A percentile compares a stretch with the other conserved stretches of the same genome.
These are phyloP conservation scores for Melikaiella ostensackeni DNA, from an alignment of 2,888 invertebrate species.

Conservation along the genomic window DNA sequence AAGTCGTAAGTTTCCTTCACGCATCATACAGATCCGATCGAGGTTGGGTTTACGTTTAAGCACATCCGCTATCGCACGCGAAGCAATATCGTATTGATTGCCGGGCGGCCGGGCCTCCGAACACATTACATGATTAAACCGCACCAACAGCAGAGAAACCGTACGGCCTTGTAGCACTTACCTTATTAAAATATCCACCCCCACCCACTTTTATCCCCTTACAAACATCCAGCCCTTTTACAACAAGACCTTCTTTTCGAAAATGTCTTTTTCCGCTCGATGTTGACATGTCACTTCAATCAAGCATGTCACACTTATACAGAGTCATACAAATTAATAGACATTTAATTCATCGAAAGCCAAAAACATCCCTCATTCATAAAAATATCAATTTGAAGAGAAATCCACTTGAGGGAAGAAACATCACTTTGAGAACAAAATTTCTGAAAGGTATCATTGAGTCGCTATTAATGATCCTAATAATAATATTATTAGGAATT, in stretches of 20 bases:
- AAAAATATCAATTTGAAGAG: too few species aligned
- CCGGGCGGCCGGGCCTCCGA: conserved; percentile 71
- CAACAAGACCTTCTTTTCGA: conserved; percentile 29
- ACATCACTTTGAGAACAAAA: background rate
- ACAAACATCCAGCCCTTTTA: conserved; percentile 52
- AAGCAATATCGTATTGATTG: conserved; percentile 76
- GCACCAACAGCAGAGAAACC: conserved; percentile 69
- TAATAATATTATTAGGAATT: too few species aligned
- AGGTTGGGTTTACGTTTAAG: conserved; percentile 64
- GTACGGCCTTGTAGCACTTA: conserved; percentile 75
- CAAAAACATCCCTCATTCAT: too few species aligned
- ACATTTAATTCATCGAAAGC: background rate
- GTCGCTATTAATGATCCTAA: too few species aligned
- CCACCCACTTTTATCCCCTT: conserved; percentile 60
- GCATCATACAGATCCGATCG: conserved; percentile 38
- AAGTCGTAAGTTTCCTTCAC: conserved; percentile 33
- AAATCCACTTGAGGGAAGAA: too few species aligned
- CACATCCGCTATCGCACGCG: conserved; percentile 70
- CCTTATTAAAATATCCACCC: conserved; percentile 77
- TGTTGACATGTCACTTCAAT: conserved; percentile 19
- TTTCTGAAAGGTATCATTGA: background rate
- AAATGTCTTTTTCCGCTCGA: conserved; percentile 28
- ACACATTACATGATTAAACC: conserved; percentile 78
- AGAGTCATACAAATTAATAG: background rate
- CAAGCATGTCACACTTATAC: background rate